Evolutionary conservation across 2,797 vertebrate genomes (phyloP), one percentile per base, ranked within the genome.

Genomic region (Steatocranus sp.): DNA sequence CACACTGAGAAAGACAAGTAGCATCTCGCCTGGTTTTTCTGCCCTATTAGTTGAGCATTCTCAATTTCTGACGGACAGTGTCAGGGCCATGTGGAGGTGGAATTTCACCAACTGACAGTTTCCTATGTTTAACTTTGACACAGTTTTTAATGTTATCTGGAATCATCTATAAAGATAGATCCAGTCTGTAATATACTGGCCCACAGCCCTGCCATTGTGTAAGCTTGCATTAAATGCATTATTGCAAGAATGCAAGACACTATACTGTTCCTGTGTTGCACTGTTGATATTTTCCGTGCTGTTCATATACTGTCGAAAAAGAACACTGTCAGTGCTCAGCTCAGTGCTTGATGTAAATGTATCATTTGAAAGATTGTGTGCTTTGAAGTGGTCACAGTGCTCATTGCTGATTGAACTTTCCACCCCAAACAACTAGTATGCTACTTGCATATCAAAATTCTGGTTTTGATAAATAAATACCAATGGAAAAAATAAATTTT

Each of bases 101-200:
- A 90, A 82, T 86, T 86, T 85, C 78, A 88, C 66, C 79, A 86
- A 58, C 77, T 90, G 85, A 91, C 91, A 90, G 86, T 66, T 87
- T 78, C 79, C 86, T 83, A 70, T 25, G 14, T 86, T 89, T 88
- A 89, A 56, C 81, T 48, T 61, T 79, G 84, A 89, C 80, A 86
- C 34, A 50, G 9, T 75, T 89, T 90, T 77, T 79, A 81, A 85
- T 83, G 61, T 87, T 54, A 48, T 78, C 87, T 63, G 27, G 68
- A 85, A 81, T 79, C 25, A 79, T 86, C 20, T 84, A 25, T 46
- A 83, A 84, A 75, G 70, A 86, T 81, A 23, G 58, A 81, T 82
- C 48, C 14, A 73, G 63, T 75, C 32, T 79, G 66, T 75, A 86
- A 27, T 79, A 51, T 79, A 78, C 50, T 83, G 30, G 23, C 23